A percentile compares a stretch with the other conserved stretches of the same genome.
Evolutionary conservation across 1,140 invertebrate genomes (phyloP).

Genomic region (Drosophila sucinea): DNA sequence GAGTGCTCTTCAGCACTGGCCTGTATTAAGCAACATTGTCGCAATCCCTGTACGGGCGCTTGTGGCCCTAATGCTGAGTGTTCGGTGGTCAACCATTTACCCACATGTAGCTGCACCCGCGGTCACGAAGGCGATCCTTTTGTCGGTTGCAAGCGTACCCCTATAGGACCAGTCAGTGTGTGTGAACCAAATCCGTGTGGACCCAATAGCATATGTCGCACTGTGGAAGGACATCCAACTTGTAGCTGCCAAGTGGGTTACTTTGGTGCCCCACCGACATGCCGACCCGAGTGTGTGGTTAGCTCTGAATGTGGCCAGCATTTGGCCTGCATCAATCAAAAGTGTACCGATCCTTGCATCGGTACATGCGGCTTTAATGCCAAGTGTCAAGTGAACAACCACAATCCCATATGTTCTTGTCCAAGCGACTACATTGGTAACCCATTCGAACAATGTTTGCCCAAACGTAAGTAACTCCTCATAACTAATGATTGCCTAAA

Average conservation of each 20-base stretch:
- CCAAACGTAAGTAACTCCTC: slow-evolving; percentile 86
- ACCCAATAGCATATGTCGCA: slow-evolving; percentile 90
- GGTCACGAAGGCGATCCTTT: slow-evolving; percentile 93
- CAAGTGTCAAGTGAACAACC: slow-evolving; percentile 90
- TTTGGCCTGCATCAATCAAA: slow-evolving; percentile 90
- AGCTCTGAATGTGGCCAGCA: slow-evolving; percentile 90
- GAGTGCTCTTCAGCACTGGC: slow-evolving; percentile 91
- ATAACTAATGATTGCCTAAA: not conserved
- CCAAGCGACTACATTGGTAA: slow-evolving; percentile 89
- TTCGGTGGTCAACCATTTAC: slow-evolving; percentile 91
- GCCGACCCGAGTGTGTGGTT: slow-evolving; percentile 91
- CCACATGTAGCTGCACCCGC: slow-evolving; percentile 90
- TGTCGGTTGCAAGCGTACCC: slow-evolving; percentile 87
- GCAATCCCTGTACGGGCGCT: slow-evolving; percentile 92
- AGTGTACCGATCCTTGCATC: slow-evolving; percentile 92
- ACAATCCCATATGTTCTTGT: slow-evolving; percentile 94
- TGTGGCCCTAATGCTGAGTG: slow-evolving; percentile 92
- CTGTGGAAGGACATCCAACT: slow-evolving; percentile 88
- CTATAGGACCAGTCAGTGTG: slow-evolving; percentile 85
- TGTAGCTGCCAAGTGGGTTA: slow-evolving; percentile 91
- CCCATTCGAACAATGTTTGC: slow-evolving; percentile 90
- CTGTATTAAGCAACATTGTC: slow-evolving; percentile 93
- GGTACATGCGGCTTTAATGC: slow-evolving; percentile 91
- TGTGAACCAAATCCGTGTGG: slow-evolving; percentile 93
- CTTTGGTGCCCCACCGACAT: slow-evolving; percentile 89